A percentile compares a stretch with the other conserved stretches of the same genome.
These are phyloP conservation scores for Steatornis caripensis DNA, from an alignment of 2,113 vertebrate genomes.

Conservation along the genomic window DNA sequence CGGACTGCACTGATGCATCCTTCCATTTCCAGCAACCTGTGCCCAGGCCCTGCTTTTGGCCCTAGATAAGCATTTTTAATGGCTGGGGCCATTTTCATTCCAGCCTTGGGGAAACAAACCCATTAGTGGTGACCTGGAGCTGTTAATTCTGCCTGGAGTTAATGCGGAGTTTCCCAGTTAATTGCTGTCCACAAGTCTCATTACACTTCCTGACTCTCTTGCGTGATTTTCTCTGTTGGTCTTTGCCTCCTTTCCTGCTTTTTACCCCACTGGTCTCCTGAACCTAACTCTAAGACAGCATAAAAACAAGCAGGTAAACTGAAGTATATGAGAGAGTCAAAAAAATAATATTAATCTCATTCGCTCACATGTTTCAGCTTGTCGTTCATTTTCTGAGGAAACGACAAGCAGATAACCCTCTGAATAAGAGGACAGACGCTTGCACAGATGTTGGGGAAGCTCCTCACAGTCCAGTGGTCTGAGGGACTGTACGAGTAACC, in stretches of 20 bases:
- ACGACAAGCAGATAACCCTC: background rate
- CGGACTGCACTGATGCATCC: background rate
- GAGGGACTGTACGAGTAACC: background rate
- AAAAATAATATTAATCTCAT: background rate
- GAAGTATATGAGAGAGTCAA: background rate
- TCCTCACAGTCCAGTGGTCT: background rate
- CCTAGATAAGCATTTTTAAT: background rate
- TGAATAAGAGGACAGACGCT: background rate
- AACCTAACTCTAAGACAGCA: background rate
- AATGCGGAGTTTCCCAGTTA: background rate
- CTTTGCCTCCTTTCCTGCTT: background rate
- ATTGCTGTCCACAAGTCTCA: background rate
- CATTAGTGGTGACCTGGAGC: background rate
- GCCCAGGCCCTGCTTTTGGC: background rate
- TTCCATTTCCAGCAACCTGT: fast-evolving
- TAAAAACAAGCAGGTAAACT: background rate
- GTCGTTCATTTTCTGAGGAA: background rate
- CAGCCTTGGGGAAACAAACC: background rate
- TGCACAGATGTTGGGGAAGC: background rate
- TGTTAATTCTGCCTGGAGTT: background rate
- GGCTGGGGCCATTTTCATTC: background rate
- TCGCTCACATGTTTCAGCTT: background rate
- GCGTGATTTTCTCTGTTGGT: background rate
- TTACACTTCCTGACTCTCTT: background rate
- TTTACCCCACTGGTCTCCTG: background rate